Base-by-base conservation (phyloP, 2,113 vertebrate species). In the Syngnathoides biaculeatus region DNA sequence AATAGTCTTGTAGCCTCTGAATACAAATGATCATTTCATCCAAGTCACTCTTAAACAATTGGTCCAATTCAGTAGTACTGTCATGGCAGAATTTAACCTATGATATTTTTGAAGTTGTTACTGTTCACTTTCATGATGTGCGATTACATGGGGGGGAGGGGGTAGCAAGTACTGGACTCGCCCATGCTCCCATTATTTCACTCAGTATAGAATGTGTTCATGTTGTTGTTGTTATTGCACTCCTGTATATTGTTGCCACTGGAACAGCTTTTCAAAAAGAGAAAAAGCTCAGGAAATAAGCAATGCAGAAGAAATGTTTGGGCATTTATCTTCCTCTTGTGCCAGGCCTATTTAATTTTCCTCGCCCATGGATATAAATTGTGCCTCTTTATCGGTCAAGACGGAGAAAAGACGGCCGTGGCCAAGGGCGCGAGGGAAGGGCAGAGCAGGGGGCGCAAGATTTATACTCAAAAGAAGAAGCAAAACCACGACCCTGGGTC, bases 341-440 rank as follows among this genome's bases (percentile, higher is more conserved):
- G 84, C 84, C 70, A 13, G 79, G 65, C 73, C 47, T 58, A 10
- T 84, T 88, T 89, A 89, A 91, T 89, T 91, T 84, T 81, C 79
- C 73, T 74, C 73, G 72, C 43, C 64, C 24, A 1, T 47, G 40
- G 74, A 68, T 60, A 82, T 91, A 89, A 89, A 88, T 89, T 85
- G 74, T 12, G 64, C 69, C 77, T 82, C 71, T 84, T 85, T 86
- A 85, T 85, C 72, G 67, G 86, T 85, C 80, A 74, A 79, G 83
- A 87, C 71, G 72, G 80, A 80, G 55, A 40, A 80, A 84, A 84
- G 79, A 84, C 40, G 61, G 73, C 17, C 65, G 39, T 69, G 64
- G 80, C 78, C 56, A 80, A 73, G 77, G 77, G 81, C 72, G 82
- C 75, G 78, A 14, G 63, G 71, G 75, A 81, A 79, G 79, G 79